Evolutionary conservation across 64 coral and sea anemone species (phyloP).

Genomic region (Cladopsammia gracilis): DNA sequence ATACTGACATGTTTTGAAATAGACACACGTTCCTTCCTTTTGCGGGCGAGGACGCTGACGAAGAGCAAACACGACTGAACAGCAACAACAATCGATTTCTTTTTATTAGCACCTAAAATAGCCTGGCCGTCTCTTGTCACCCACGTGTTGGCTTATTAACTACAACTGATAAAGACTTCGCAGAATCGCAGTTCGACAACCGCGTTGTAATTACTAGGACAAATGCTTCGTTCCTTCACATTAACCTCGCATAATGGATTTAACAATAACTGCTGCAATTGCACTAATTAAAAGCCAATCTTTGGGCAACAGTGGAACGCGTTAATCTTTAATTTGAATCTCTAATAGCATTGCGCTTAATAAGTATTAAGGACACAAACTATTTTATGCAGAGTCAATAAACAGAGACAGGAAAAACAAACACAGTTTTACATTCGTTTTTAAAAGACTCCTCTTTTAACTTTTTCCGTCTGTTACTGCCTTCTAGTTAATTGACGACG

Average conservation of each 20-base stretch:
- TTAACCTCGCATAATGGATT: neutral
- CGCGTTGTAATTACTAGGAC: neutral
- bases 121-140: neutral
- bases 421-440: too few relatives aligned
- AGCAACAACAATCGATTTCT: slow-evolving; percentile 1
- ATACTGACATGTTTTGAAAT: slow-evolving; percentile 26
- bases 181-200: neutral
- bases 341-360: neutral
- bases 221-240: neutral
- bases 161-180: neutral
- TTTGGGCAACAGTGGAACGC: neutral
- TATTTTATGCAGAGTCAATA: neutral
- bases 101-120: slow-evolving; percentile 9
- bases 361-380: neutral
- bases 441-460: too few relatives aligned
- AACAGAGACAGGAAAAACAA: too few relatives aligned
- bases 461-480: too few relatives aligned
- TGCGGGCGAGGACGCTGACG: neutral
- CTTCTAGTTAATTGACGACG: too few relatives aligned
- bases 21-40: neutral
- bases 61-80: neutral
- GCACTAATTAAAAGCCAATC: slow-evolving; percentile 23
- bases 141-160: neutral
- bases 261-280: neutral
- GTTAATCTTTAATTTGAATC: slow-evolving; percentile 29